Base-by-base conservation (phyloP, 2,113 vertebrate species). In the Enhydra lutris region DNA sequence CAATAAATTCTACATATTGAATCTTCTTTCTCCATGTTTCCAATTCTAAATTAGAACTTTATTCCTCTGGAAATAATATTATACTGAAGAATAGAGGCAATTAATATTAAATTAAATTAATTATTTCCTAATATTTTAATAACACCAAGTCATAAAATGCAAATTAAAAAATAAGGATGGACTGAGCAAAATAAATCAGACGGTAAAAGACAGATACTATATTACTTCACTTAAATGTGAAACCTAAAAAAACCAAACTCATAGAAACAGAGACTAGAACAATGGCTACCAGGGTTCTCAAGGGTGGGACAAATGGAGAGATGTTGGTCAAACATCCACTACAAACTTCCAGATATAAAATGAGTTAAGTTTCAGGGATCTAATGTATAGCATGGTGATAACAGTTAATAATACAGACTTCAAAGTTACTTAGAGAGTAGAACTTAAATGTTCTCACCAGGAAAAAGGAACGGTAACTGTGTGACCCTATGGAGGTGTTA, bases 151-250 rank as follows among this genome's bases (percentile, higher is more conserved):
- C 57, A 67, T 9, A 13, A 94, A 86, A 36, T 50, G 21, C 5
- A 98, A 96, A 94, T 86, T 89, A 84, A n/a, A 97, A 94, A 93
- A 88, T 42, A 61, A 73, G 47, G 31, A 71, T 57, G 42, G 15
- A n/a, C 36, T 85, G 91, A 91, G n/a, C 42, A 69, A 92, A 79
- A 17, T 59, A 94, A 85, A 52, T 85, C 47, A 91, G 15, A 74
- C n/a, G 73, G 57, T 78, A 13, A 76, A 84, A 67, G 91, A 82
- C 26, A 69, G n/a, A 39, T 59, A 69, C 26, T 89, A 23, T 78
- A 86, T 14, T 24, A 24, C 69, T 50, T 57, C 50, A 39, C 45
- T 84, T 85, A 31, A 7, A 79, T 14, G 24, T 91, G 59, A 61
- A 91, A 69, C 59, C 47, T 91, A 20, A 95, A 85, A 47, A 36